phyloP scores from a whole-genome alignment of 2,797 vertebrate species.

The Xenentodon cancila region DNA sequence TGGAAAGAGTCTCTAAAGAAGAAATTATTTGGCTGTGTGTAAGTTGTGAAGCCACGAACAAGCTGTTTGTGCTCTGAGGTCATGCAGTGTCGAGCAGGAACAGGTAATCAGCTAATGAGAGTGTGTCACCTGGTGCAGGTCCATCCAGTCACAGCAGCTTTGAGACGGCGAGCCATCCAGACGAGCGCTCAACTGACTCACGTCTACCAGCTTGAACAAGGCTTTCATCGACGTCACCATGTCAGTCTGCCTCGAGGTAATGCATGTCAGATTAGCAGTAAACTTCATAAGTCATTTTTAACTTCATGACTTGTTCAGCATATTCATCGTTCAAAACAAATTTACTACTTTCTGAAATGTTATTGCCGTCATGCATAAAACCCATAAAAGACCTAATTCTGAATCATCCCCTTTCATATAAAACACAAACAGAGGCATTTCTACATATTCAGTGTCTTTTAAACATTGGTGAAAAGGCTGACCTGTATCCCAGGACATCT shows the following conservation, averaged over 20 bases:
- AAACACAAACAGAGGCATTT: neutral
- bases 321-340: neutral
- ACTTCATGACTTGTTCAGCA: neutral
- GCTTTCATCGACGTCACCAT: slow-evolving; percentile 85
- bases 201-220: slow-evolving; percentile 85
- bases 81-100: neutral
- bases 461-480: slow-evolving; percentile 23
- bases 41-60: neutral
- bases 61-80: too few species aligned
- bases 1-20: slow-evolving; percentile 86
- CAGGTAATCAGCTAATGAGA: neutral
- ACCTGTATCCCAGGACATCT: slow-evolving; percentile 85
- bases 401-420: neutral
- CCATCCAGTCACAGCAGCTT: slow-evolving; percentile 88
- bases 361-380: neutral
- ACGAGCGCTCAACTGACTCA: slow-evolving; percentile 82
- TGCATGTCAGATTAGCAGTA: slow-evolving; percentile 3
- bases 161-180: slow-evolving; percentile 87
- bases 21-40: neutral
- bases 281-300: neutral
- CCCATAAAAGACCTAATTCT: neutral
- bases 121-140: slow-evolving; percentile 89
- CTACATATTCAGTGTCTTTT: neutral
- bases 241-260: slow-evolving; percentile 81
- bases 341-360: neutral